These are phyloP conservation scores for Mustelus asterias DNA, from an alignment of 2,113 vertebrate species.

Conservation along the genomic window DNA sequence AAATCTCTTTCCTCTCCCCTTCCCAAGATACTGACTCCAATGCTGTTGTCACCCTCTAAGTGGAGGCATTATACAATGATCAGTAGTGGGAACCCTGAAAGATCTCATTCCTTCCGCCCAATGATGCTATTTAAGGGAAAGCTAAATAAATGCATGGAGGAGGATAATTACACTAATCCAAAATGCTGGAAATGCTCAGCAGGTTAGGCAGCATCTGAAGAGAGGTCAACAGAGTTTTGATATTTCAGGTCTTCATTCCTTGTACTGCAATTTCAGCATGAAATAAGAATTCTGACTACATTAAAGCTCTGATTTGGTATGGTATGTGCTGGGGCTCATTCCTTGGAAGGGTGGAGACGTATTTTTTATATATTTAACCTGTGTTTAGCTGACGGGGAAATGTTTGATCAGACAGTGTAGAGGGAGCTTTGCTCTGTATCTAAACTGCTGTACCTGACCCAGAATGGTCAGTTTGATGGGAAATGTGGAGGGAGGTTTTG, in stretches of 20 bases:
- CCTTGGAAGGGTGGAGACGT: no score
- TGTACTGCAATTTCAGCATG: neutral
- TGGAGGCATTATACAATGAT: neutral
- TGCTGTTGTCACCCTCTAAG: neutral
- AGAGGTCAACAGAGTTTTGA: neutral
- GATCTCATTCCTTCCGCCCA: neutral
- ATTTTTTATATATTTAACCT: neutral
- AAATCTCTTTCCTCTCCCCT: neutral
- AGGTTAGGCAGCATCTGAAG: neutral
- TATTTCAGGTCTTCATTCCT: neutral
- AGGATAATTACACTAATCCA: neutral
- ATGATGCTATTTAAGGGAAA: neutral
- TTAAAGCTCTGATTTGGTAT: neutral
- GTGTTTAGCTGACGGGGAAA: neutral
- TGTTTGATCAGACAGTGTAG: neutral
- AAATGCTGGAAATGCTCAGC: neutral
- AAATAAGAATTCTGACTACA: neutral
- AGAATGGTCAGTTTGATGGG: neutral
- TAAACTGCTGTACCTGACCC: neutral
- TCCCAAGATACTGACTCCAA: neutral
- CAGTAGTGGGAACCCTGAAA: neutral
- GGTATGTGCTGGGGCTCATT: neutral
- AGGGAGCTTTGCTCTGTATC: neutral
- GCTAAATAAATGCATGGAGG: no score
- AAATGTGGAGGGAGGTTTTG: neutral